Conservation (phyloP, 2,888 invertebrate species). For the Antheraea assamensis region DNA sequence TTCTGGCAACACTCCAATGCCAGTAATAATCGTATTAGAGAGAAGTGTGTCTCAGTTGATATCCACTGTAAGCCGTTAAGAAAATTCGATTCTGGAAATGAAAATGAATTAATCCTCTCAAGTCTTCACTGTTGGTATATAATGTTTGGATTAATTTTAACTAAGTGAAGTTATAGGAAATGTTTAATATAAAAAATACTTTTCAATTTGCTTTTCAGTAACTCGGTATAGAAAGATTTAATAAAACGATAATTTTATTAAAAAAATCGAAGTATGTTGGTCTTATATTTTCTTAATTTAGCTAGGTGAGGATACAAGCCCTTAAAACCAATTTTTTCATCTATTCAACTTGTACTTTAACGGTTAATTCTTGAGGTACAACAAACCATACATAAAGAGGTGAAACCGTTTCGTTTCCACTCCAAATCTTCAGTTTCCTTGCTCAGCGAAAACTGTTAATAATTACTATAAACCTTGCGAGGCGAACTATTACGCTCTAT, state of each 20-base stretch:
- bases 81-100: conserved; percentile 40
- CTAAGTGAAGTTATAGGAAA: neutral
- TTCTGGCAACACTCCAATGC: conserved; percentile 58
- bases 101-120: conserved; percentile 34
- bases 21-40: conserved; percentile 63
- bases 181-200: too few relatives aligned
- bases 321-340: too few relatives aligned
- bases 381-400: neutral
- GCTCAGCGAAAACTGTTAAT: conserved; percentile 40
- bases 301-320: too few relatives aligned
- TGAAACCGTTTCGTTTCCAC: conserved; percentile 24
- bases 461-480: conserved; percentile 34
- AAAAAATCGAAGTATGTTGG: too few relatives aligned
- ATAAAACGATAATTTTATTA: too few relatives aligned
- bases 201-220: too few relatives aligned
- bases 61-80: conserved; percentile 12
- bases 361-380: neutral
- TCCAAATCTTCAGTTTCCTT: conserved; percentile 34
- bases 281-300: too few relatives aligned
- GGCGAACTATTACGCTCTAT: conserved; percentile 21
- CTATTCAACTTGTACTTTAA: neutral
- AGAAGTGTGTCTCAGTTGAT: conserved; percentile 50
- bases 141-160: neutral
- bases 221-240: too few relatives aligned
- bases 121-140: conserved; percentile 26